Evolutionary conservation across 2,888 invertebrate genomes (phyloP).

Genomic region (Xestia ashworthii): DNA sequence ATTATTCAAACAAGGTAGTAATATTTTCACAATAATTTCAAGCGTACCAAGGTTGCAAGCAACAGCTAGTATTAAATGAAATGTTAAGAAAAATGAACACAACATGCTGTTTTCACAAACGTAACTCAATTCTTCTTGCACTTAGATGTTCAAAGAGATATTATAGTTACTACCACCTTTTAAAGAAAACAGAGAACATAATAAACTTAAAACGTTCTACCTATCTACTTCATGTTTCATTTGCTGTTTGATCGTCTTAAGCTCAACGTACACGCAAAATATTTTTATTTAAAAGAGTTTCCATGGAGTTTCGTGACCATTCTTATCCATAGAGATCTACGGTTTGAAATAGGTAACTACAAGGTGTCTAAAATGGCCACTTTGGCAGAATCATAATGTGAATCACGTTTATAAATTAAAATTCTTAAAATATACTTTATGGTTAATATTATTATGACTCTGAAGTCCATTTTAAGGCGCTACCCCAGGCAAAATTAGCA

Average conservation of each 20-base stretch:
- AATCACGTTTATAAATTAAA: no score
- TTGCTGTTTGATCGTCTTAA: constrained; percentile 2
- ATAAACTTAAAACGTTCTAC: constrained; percentile 8
- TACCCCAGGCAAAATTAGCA: no score
- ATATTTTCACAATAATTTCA: no score
- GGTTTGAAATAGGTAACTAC: no score
- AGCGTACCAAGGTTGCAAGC: no score
- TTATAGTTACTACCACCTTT: background rate
- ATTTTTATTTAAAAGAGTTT: background rate
- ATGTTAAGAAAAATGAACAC: background rate
- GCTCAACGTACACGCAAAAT: background rate
- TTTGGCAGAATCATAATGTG: no score
- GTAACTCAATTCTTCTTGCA: constrained; percentile 10
- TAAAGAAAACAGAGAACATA: constrained; percentile 6
- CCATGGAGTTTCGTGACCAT: background rate
- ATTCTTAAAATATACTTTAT: no score
- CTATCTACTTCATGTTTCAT: background rate
- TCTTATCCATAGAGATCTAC: background rate
- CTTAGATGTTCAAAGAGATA: background rate
- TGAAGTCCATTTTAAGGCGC: no score
- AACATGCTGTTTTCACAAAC: background rate
- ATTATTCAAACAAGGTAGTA: no score
- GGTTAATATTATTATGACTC: no score
- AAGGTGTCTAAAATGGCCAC: no score
- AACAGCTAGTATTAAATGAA: no score